Base-by-base conservation (phyloP, 1,140 invertebrate species). In the Dryas iulia region DNA sequence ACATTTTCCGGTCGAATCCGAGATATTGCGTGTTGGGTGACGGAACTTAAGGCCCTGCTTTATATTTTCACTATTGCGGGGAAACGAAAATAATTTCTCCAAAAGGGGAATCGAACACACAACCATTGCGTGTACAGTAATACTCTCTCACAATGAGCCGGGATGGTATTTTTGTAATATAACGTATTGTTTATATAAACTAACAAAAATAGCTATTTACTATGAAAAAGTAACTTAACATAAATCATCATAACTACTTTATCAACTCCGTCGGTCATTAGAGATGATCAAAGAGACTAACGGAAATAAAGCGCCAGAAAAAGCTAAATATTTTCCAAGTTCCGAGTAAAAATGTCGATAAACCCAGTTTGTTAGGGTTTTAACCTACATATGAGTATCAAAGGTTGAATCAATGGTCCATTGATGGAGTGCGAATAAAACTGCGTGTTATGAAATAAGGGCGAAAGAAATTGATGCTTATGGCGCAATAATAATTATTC, bases 161-260 rank as follows among this genome's bases (percentile, higher is more conserved):
- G 26, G 2, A 28, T 28, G 2, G 6, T 28, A 28, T 28, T 28
- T 6, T 28, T 28, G 6, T 18, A 47, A 21, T 47, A 10, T 18
- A 21, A 18, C 14, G 0, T 2, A 21, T 10, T 21, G 8, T 47
- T 39, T 47, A 47, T 47, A 1, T 3, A 47, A 47, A 47, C n/a
- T 18, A 21, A 47, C 7, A 47, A 47, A 47, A 47, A 21, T 18
- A 47, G 21, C 8, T 18, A 21, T 47, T 47, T 21, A 14, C 39
- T 21, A 21, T 47, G 0, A 21, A 8, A 47, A 47, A 3, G 39
- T 14, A 18, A 21, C 23, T 6, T 52, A 5, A 1, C 14, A 62
- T 62, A 53, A 61, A 61, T 61, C 39, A 62, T 62, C 14, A 35
- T 21, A 62, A 62, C 26, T 53, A 39, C 59, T 61, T 52, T 62